phyloP scores from a whole-genome alignment of 2,888 invertebrate genomes.

The Agriotes lineatus region DNA sequence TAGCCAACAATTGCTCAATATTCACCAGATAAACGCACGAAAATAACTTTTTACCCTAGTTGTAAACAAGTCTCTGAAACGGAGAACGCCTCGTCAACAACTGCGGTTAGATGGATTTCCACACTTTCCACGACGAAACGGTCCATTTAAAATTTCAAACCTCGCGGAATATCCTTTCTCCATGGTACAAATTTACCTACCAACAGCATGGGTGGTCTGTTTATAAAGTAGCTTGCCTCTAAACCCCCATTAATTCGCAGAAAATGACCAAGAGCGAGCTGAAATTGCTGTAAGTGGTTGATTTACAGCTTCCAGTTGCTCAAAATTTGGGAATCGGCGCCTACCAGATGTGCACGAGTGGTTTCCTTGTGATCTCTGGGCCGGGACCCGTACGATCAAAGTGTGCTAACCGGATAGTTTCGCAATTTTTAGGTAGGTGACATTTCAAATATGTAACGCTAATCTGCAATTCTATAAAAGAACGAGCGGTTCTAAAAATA shows the following conservation, averaged over 20 bases:
- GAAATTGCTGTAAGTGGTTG: background rate
- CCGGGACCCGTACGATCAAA: background rate
- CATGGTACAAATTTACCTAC: background rate
- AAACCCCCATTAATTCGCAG: background rate
- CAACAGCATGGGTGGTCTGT: slow-evolving; percentile 2
- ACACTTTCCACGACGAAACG: background rate
- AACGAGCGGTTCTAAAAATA: background rate
- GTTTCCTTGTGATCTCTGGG: background rate
- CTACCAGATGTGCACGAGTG: background rate
- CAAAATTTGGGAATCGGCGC: too few relatives aligned
- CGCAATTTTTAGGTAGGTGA: slow-evolving; percentile 11
- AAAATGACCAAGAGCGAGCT: background rate
- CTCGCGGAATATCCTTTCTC: background rate
- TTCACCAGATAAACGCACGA: background rate
- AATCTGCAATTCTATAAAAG: slow-evolving; percentile 8
- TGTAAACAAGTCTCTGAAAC: background rate
- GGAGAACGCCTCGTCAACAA: background rate
- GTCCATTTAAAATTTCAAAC: background rate
- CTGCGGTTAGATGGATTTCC: too few relatives aligned
- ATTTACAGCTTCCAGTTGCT: too few relatives aligned
- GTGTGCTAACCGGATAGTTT: slow-evolving; percentile 6
- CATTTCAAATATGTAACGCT: background rate
- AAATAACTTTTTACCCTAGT: background rate
- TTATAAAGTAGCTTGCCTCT: slow-evolving; percentile 6
- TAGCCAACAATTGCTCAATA: slow-evolving; percentile 8